Evolutionary conservation across 2,113 vertebrate genomes (phyloP).

Genomic region (Cyphomyrus discorhynchus): DNA sequence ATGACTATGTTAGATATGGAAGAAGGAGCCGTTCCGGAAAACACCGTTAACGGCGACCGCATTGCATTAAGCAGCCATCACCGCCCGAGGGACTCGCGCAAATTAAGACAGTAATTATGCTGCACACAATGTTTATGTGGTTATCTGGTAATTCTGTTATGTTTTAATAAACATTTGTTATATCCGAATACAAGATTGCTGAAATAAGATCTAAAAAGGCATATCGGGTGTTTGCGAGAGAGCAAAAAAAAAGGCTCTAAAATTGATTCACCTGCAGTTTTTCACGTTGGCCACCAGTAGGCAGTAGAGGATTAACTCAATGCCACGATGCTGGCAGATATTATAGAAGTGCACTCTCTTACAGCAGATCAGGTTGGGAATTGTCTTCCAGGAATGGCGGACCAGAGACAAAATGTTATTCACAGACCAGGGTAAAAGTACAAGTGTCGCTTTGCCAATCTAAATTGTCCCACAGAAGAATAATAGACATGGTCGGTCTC

Average conservation of each 20-base stretch:
- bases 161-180: slow-evolving; percentile 16
- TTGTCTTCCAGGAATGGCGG: neutral
- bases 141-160: neutral
- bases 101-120: slow-evolving; percentile 15
- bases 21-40: neutral
- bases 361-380: neutral
- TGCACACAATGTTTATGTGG: neutral
- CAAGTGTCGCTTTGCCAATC: neutral
- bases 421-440: neutral
- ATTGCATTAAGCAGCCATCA: neutral
- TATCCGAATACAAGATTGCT: neutral
- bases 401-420: neutral
- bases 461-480: neutral
- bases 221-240: neutral
- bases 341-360: neutral
- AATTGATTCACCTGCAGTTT: slow-evolving; percentile 23
- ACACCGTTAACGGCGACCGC: neutral
- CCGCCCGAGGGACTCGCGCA: neutral
- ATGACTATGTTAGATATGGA: neutral
- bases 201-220: slow-evolving; percentile 3
- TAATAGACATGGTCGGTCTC: neutral
- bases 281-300: slow-evolving; percentile 44
- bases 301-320: slow-evolving; percentile 51
- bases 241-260: neutral
- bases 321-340: slow-evolving; percentile 8